Evolutionary conservation across 64 coral and sea anemone genomes (phyloP).

Genomic region (Catalaphyllia jardinei): DNA sequence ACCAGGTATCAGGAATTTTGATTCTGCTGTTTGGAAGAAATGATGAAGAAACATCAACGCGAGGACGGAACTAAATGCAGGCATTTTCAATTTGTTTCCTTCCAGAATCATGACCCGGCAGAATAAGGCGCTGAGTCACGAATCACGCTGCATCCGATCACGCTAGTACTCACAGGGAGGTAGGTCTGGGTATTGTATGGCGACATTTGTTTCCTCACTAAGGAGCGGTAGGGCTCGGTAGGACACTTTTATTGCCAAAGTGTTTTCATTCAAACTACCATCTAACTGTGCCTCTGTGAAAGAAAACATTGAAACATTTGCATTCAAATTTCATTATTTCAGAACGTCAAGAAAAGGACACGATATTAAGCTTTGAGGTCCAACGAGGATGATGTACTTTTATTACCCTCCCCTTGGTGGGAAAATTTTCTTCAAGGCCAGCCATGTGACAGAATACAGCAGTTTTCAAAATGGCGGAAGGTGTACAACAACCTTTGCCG

Average conservation of each 20-base stretch:
- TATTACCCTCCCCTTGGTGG: not conserved
- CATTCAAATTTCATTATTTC: no score
- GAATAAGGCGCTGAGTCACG: no score
- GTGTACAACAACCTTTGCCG: constrained; percentile 5
- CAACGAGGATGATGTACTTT: no score
- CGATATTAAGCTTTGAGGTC: no score
- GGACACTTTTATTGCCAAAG: no score
- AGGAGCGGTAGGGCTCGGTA: not conserved
- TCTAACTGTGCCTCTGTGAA: no score
- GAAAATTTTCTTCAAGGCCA: not conserved
- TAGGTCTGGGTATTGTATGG: not conserved
- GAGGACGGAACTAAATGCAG: not conserved
- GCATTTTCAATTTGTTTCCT: not conserved
- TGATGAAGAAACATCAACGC: not conserved
- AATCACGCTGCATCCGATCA: no score
- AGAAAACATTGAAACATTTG: no score
- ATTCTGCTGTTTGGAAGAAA: not conserved
- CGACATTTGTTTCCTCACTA: not conserved
- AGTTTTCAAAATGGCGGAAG: constrained; percentile 77
- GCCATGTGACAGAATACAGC: not conserved
- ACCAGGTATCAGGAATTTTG: constrained; percentile 55
- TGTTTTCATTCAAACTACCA: no score
- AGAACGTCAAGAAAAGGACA: not conserved
- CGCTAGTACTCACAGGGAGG: no score
- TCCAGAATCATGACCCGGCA: no score